A percentile compares a stretch with the other conserved stretches of the same genome.
These are phyloP conservation scores for Hylyphantes graminicola DNA, from an alignment of 1,140 invertebrate genomes.

Conservation along the genomic window DNA sequence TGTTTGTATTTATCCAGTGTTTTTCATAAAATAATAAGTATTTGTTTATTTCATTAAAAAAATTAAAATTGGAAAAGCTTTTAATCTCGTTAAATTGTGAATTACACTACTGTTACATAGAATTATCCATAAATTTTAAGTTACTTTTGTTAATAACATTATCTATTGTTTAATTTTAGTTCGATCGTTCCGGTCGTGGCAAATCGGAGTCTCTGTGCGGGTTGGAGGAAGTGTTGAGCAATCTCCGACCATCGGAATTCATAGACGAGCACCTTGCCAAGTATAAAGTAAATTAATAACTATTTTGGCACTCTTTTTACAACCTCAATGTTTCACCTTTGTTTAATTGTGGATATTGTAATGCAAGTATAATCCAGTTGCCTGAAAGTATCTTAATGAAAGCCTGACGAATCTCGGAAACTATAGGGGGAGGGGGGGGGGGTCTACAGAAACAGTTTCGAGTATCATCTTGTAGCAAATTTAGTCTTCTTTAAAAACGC, in stretches of 20 bases:
- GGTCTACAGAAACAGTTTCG: no score
- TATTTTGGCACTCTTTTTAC: neutral
- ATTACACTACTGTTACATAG: neutral
- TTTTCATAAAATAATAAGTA: no score
- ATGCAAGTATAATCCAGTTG: no score
- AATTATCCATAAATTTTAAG: neutral
- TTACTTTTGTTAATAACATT: neutral
- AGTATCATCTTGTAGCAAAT: no score
- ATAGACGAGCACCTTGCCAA: conserved; percentile 73
- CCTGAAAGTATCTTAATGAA: no score
- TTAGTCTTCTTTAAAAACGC: no score
- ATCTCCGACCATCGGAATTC: conserved; percentile 72
- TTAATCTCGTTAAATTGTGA: neutral
- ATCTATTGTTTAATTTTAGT: conserved; percentile 66
- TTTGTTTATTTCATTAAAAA: no score
- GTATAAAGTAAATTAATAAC: conserved; percentile 69
- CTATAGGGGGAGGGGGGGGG: no score
- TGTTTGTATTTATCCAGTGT: no score
- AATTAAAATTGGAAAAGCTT: no score
- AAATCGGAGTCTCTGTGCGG: conserved; percentile 71
- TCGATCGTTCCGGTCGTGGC: conserved; percentile 71
- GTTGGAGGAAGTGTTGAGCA: conserved; percentile 72
- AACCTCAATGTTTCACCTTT: neutral
- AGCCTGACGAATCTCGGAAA: no score
- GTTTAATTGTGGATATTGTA: no score